Conservation (phyloP, 1,140 invertebrate species). For the Caerostris extrusa region DNA sequence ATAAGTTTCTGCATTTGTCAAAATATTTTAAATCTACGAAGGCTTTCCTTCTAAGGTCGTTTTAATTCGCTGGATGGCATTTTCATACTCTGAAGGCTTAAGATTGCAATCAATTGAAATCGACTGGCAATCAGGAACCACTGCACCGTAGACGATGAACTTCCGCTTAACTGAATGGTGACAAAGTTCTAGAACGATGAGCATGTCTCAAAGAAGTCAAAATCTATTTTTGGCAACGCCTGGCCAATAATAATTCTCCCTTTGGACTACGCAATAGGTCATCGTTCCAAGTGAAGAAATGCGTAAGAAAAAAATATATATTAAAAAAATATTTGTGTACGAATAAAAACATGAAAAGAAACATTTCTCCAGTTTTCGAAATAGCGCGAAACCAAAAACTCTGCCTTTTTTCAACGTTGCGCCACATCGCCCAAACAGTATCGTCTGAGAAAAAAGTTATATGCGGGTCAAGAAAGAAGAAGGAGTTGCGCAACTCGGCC, state of each 20-base stretch:
- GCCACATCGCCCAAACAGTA: constrained; percentile 19
- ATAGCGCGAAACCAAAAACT: constrained; percentile 55
- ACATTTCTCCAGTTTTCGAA: constrained; percentile 30
- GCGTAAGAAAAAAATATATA: neutral
- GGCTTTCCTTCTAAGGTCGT: neutral
- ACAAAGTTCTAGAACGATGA: neutral
- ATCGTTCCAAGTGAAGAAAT: constrained; percentile 52
- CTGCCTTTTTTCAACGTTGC: constrained; percentile 21
- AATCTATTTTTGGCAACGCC: constrained; percentile 29
- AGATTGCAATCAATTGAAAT: too few relatives aligned
- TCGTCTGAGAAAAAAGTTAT: constrained; percentile 53
- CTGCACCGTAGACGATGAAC: neutral
- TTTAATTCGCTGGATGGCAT: neutral
- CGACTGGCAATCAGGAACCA: neutral
- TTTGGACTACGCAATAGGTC: constrained; percentile 48
- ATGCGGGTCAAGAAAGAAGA: constrained; percentile 70
- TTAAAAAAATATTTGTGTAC: neutral
- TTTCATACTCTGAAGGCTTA: neutral
- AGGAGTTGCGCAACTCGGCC: constrained; percentile 66
- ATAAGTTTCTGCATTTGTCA: too few relatives aligned
- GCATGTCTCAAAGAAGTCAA: neutral
- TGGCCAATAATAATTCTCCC: neutral
- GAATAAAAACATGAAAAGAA: constrained; percentile 30
- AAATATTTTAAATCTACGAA: too few relatives aligned
- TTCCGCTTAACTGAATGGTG: neutral